Conservation (phyloP, 2,113 vertebrate genomes). For the Loxodonta africana region DNA sequence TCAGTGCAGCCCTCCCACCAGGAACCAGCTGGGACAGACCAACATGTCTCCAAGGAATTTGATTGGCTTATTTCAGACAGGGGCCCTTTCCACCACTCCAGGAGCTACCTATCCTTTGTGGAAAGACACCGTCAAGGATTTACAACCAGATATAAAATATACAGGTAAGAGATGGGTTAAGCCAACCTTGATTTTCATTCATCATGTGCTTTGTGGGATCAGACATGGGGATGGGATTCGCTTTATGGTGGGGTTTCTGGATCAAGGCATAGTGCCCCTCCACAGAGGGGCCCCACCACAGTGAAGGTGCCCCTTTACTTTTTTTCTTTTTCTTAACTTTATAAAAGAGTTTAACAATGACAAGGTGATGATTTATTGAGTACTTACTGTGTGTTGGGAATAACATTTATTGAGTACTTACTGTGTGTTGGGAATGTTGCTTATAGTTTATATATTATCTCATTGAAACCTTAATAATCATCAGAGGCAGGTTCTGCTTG, state of each 20-base stretch:
- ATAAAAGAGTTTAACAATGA: not conserved
- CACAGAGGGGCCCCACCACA: too few species aligned
- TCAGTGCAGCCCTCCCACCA: conserved; percentile 98
- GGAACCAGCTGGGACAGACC: conserved; percentile 96
- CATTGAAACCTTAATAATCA: not conserved
- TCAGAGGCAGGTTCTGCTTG: not conserved
- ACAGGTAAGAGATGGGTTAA: conserved; percentile 92
- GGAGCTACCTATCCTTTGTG: conserved; percentile 99
- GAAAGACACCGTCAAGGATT: conserved; percentile 99
- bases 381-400: not conserved
- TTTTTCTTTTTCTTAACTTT: not conserved
- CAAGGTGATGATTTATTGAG: not conserved
- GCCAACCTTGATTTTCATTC: not conserved
- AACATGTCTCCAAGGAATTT: conserved; percentile 99
- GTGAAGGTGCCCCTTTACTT: not conserved
- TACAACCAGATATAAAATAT: conserved; percentile 99
- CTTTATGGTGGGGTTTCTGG: not conserved
- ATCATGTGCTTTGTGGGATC: not conserved
- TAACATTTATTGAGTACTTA: not conserved
- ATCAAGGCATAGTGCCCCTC: not conserved
- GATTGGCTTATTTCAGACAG: conserved; percentile 99
- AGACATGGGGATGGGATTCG: not conserved
- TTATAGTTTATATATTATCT: not conserved
- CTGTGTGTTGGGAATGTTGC: not conserved
- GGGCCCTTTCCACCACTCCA: conserved; percentile 99